A percentile compares a stretch with the other conserved stretches of the same genome.
Conservation (phyloP, 2,113 vertebrate species). For the crab-eating macaque (Macaca fascicularis) region T2T-MFA8v1.1 NC_088389.1:47284001-47284500, state of each 20-base stretch:
- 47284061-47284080: background rate
- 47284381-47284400: background rate
- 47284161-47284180: background rate
- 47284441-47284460: background rate
- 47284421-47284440: background rate
- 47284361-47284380: background rate
- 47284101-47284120: background rate
- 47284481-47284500: background rate
- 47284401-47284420: background rate
- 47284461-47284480: background rate
- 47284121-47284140: background rate
- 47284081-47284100: background rate
- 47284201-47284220: background rate
- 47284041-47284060: background rate
- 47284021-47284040: background rate
- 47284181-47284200: background rate
- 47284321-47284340: background rate
- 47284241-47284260: background rate
- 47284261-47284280: background rate
- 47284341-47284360: background rate
- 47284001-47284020: background rate
- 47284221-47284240: background rate
- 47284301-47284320: background rate
- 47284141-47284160: background rate
- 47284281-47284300: background rate